Evolutionary conservation across 37 sponge, comb jelly and placozoan genomes (phyloP).

Genomic region (Spongilla lacustris): DNA sequence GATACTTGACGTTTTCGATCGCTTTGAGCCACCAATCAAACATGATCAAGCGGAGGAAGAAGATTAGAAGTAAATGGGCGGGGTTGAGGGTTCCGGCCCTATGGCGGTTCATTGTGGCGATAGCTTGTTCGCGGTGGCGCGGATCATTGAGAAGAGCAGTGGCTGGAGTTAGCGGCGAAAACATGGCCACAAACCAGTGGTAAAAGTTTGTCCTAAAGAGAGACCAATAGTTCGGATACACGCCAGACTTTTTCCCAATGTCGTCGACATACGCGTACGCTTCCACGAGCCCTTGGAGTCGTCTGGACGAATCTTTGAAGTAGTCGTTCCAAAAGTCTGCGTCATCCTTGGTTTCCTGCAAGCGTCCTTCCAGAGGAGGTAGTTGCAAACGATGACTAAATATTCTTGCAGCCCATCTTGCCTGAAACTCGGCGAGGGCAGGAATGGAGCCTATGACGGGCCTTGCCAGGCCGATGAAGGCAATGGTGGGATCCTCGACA

Average conservation of each 20-base stretch:
- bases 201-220: constrained; percentile 66
- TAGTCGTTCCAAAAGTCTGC: constrained; percentile 28
- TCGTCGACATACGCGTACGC: constrained; percentile 51
- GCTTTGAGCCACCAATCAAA: constrained; percentile 71
- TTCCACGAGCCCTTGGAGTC: constrained; percentile 48
- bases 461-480: constrained; percentile 40
- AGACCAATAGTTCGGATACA: constrained; percentile 66
- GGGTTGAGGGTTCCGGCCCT: constrained; percentile 50
- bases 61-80: constrained; percentile 62
- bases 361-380: constrained; percentile 20
- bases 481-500: constrained; percentile 57
- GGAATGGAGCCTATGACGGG: constrained; percentile 49
- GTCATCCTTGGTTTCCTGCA: constrained; percentile 30
- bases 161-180: constrained; percentile 59
- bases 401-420: constrained; percentile 85
- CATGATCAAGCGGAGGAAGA: constrained; percentile 69
- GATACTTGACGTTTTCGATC: constrained; percentile 65
- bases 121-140: constrained; percentile 8
- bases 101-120: constrained; percentile 49
- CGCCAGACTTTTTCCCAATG: constrained; percentile 56
- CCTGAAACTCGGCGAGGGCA: constrained; percentile 80
- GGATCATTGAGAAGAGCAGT: constrained; percentile 54
- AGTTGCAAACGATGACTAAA: constrained; percentile 51
- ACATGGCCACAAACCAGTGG: constrained; percentile 64
- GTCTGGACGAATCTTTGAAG: constrained; percentile 29